Evolutionary conservation across 2,113 vertebrate species (phyloP).

Genomic region (Todiramphus chloris): DNA sequence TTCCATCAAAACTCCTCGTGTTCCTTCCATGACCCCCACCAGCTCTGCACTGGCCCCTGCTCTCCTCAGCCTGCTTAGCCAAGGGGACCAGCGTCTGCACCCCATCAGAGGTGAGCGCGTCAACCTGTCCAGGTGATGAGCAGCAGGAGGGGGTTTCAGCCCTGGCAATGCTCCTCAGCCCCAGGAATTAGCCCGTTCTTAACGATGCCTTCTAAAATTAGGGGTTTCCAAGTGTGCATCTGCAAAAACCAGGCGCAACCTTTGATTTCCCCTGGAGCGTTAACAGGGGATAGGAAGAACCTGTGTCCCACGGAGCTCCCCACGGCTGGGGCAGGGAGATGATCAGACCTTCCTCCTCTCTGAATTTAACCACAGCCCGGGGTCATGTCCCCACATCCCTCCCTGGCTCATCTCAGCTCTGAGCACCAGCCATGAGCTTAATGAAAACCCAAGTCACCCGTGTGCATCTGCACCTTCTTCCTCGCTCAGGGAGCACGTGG

Average conservation of each 20-base stretch:
- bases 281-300: background rate
- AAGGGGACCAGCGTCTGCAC: background rate
- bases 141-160: background rate
- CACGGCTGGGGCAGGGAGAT: background rate
- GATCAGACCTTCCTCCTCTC: background rate
- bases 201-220: background rate
- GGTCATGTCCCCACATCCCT: background rate
- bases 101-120: background rate
- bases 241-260: background rate
- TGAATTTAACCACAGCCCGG: rapidly evolving
- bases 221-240: background rate
- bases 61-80: background rate
- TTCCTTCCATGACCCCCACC: no score
- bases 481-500: rapidly evolving
- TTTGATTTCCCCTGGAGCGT: no score
- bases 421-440: background rate
- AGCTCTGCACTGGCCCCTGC: background rate
- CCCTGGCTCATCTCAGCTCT: background rate
- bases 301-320: rapidly evolving
- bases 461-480: background rate
- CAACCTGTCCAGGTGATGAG: rapidly evolving
- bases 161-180: background rate
- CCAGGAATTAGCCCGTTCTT: background rate
- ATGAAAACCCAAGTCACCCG: rapidly evolving
- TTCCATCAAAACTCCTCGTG: background rate